Percentiles rank a stretch among this genome's conserved stretches.
Evolutionary conservation across 2,797 vertebrate genomes (phyloP).

Genomic region (Dipus sagitta): DNA sequence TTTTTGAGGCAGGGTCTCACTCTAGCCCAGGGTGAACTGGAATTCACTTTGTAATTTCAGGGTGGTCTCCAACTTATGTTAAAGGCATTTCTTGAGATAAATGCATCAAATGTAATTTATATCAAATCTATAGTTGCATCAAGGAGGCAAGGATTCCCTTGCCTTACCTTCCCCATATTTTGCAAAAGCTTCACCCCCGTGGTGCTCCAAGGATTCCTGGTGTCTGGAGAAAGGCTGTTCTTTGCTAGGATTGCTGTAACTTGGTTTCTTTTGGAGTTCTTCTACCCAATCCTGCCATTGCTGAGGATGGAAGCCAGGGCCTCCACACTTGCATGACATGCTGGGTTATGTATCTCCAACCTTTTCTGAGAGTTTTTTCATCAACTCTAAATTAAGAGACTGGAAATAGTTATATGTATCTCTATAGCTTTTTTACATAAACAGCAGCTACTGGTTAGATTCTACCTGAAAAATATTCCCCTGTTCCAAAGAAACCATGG

Average conservation of each 20-base stretch:
- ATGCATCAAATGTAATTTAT: background rate
- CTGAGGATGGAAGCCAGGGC: background rate
- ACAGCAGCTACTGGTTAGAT: slow-evolving; percentile 30
- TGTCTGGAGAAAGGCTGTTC: background rate
- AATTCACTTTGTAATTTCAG: too few species aligned
- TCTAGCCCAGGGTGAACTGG: too few species aligned
- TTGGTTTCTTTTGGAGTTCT: background rate
- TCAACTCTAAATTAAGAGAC: background rate
- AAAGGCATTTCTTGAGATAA: slow-evolving; percentile 31
- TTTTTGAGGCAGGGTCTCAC: too few species aligned
- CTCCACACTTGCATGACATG: background rate
- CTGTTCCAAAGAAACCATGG: background rate
- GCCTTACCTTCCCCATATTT: background rate
- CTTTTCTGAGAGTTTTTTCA: slow-evolving; percentile 17
- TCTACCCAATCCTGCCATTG: background rate
- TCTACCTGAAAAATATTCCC: slow-evolving; percentile 27
- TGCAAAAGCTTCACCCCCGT: background rate
- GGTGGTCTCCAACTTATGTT: too few species aligned
- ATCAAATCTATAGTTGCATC: background rate
- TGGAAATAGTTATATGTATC: slow-evolving; percentile 42
- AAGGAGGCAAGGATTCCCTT: background rate
- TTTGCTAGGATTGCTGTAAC: background rate
- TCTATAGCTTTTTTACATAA: slow-evolving; percentile 26
- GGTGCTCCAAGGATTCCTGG: background rate
- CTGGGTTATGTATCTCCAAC: background rate